Evolutionary conservation across 2,797 vertebrate genomes (phyloP).

Genomic region (Arrhamphus sclerolepis): DNA sequence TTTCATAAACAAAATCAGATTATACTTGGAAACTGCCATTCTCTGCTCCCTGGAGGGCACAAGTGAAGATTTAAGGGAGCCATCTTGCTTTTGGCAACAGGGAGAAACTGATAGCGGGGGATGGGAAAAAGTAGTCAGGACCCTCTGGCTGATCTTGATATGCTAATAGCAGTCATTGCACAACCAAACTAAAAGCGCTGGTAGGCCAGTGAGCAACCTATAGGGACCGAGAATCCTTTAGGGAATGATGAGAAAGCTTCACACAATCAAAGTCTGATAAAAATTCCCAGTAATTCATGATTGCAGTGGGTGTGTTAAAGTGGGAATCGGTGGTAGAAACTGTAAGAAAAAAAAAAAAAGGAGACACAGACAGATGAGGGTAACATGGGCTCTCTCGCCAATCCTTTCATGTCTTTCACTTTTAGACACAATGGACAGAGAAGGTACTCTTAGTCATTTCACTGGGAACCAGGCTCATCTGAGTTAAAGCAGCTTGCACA

Average conservation of each 20-base stretch:
- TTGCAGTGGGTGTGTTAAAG: slow-evolving; percentile 45
- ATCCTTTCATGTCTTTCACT: slow-evolving; percentile 18
- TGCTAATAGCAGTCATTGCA: slow-evolving; percentile 78
- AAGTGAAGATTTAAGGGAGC: slow-evolving; percentile 49
- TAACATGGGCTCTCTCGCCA: slow-evolving; percentile 6
- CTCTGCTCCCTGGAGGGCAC: slow-evolving; percentile 56
- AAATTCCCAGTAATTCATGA: slow-evolving; percentile 53
- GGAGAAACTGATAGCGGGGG: slow-evolving; percentile 62
- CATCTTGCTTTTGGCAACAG: slow-evolving; percentile 73
- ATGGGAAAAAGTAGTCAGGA: slow-evolving; percentile 61
- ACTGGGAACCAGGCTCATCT: slow-evolving; percentile 8
- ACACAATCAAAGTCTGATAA: slow-evolving; percentile 58
- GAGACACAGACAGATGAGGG: background rate
- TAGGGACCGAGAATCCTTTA: slow-evolving; percentile 62
- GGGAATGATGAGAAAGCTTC: slow-evolving; percentile 79
- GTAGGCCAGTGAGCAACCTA: slow-evolving; percentile 55
- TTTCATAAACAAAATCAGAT: slow-evolving; percentile 81
- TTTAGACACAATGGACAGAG: slow-evolving; percentile 26
- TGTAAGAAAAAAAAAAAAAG: slow-evolving; percentile 28
- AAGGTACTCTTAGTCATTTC: slow-evolving; percentile 23
- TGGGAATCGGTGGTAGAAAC: slow-evolving; percentile 17
- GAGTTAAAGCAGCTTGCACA: slow-evolving; percentile 6
- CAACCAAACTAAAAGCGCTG: slow-evolving; percentile 60
- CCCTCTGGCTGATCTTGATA: slow-evolving; percentile 75
- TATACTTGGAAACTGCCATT: slow-evolving; percentile 70